Percentiles rank a stretch among this genome's conserved stretches.
Evolutionary conservation across 2,888 invertebrate species (phyloP).

Genomic region (Blastobasis lacticolella): DNA sequence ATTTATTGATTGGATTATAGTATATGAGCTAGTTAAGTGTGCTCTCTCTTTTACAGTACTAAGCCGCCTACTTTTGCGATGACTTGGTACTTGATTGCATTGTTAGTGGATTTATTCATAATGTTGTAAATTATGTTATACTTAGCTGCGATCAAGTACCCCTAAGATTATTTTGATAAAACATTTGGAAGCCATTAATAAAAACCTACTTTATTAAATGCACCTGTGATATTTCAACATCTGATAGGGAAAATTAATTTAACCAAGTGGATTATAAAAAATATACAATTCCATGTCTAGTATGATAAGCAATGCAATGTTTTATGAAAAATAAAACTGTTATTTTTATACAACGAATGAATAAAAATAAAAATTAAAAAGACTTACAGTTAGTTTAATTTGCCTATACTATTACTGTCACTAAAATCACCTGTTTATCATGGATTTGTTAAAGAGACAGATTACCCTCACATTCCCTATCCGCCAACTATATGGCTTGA

Average conservation of each 20-base stretch:
- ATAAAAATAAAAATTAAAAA: slow-evolving; percentile 24
- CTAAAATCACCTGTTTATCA: not conserved
- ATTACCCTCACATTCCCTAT: not conserved
- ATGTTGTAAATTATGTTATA: slow-evolving; percentile 6
- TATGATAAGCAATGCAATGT: slow-evolving; percentile 12
- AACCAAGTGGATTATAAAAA: slow-evolving; percentile 25
- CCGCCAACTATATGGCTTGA: not conserved
- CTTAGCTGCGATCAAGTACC: slow-evolving; percentile 7
- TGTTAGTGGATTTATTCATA: too few relatives aligned
- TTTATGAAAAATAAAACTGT: slow-evolving; percentile 11
- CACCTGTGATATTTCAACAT: slow-evolving; percentile 5
- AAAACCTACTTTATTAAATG: not conserved
- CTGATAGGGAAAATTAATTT: not conserved
- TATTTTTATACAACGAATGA: slow-evolving; percentile 26
- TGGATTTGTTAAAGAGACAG: too few relatives aligned
- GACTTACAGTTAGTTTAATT: slow-evolving; percentile 5
- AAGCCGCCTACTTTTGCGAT: too few relatives aligned
- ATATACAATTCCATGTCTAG: too few relatives aligned
- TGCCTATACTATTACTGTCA: slow-evolving; percentile 11
- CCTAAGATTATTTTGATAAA: not conserved
- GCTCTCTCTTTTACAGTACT: too few relatives aligned
- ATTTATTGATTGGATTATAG: not conserved
- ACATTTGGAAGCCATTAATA: too few relatives aligned
- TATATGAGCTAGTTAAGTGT: not conserved
- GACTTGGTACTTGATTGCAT: too few relatives aligned